Evolutionary conservation across 1,140 invertebrate species (phyloP).

Genomic region (Cydia strobilella): DNA sequence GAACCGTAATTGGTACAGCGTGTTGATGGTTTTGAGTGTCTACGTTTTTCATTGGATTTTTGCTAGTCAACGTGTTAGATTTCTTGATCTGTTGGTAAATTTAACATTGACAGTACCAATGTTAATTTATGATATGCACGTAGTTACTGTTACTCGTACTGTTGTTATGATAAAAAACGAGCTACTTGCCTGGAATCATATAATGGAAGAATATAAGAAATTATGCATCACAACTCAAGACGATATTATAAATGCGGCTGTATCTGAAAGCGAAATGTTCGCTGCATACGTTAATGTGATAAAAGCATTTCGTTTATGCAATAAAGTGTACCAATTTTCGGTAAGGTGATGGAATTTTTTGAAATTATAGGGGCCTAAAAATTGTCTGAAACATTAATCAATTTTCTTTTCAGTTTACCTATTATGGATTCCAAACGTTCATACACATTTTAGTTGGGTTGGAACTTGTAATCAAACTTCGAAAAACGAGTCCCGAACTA

Average conservation of each 20-base stretch:
- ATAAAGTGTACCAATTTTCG: slow-evolving; percentile 5
- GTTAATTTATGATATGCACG: not conserved
- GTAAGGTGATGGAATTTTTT: too few relatives aligned
- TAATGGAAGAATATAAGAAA: not conserved
- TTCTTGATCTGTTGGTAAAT: not conserved
- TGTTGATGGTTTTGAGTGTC: not conserved
- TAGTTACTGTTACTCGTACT: not conserved
- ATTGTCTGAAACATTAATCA: too few relatives aligned
- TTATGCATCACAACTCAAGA: not conserved
- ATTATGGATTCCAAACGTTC: not conserved
- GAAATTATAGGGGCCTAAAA: too few relatives aligned
- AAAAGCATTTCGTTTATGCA: not conserved
- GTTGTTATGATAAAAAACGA: not conserved
- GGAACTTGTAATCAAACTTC: not conserved
- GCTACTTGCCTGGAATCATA: not conserved
- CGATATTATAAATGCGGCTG: not conserved
- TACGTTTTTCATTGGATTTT: not conserved
- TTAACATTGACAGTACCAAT: not conserved
- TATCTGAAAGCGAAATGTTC: not conserved
- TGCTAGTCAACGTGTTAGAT: not conserved
- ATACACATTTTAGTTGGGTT: not conserved
- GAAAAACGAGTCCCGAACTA: not conserved
- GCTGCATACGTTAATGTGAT: not conserved
- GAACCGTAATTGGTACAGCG: not conserved
- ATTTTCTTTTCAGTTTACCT: not conserved